Evolutionary conservation across 2,797 vertebrate genomes (phyloP).

Genomic region (Poecilia gillii): DNA sequence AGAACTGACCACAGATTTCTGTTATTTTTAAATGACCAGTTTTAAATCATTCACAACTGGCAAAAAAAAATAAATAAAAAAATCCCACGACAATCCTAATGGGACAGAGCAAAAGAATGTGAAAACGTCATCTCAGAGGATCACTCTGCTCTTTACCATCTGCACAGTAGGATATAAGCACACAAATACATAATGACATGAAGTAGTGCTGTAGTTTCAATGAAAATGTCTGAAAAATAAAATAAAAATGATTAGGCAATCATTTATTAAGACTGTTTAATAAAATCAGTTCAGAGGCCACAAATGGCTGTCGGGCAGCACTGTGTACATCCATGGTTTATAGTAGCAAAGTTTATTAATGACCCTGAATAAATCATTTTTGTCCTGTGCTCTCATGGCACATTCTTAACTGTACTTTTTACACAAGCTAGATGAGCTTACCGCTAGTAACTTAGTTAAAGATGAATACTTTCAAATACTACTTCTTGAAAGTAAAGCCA

Average conservation of each 20-base stretch:
- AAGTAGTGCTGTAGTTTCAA: background rate
- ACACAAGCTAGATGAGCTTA: background rate
- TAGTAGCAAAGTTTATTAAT: background rate
- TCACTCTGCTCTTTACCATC: background rate
- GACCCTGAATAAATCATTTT: too few relatives aligned
- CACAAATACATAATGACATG: background rate
- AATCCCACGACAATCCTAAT: background rate
- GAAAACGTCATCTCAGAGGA: background rate
- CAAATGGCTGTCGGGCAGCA: too few relatives aligned
- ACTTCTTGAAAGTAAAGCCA: background rate
- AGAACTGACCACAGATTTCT: background rate
- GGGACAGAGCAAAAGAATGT: background rate
- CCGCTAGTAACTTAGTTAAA: background rate
- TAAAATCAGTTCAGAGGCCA: too few relatives aligned
- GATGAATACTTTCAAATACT: background rate
- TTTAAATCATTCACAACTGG: background rate
- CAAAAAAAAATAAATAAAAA: too few relatives aligned
- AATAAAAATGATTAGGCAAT: background rate
- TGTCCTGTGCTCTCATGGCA: background rate
- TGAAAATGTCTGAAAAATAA: background rate
- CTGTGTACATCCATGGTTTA: background rate
- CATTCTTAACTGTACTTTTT: background rate
- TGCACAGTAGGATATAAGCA: background rate
- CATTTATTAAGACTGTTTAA: too few relatives aligned
- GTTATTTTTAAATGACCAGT: background rate